Base-by-base conservation (phyloP, 2,888 invertebrate species). In the Tiphia femorata region DNA sequence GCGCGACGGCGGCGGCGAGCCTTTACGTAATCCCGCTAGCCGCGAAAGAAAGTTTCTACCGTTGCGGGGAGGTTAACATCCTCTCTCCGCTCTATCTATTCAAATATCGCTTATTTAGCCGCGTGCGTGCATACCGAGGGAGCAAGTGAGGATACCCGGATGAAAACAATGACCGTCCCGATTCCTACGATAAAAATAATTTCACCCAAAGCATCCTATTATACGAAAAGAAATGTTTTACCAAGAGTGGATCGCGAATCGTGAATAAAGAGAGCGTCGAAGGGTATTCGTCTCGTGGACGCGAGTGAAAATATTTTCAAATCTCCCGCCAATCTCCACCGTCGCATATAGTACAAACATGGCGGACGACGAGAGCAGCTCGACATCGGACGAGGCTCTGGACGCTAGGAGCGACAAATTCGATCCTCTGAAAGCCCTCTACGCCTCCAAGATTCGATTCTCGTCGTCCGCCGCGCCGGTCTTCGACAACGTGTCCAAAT, bases 401-500 rank as follows among this genome's bases (percentile, higher is more conserved):
- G 87, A 91, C 71, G 83, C 86, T 44, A 83, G 76, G 30, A 89
- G 88, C 77, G 85, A 85, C 5, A 76, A 84, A 43, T 94, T 92
- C 70, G 88, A 94, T 84, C 90, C 94, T 0, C 30, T 92, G 1
- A 89, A 89, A 76, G 92, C 90, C 0, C 82, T 94, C 10, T 90
- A 90, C 67, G 87, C 89, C 0, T 65, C 85, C 0, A 87, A 87
- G 67, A 73, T 87, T 0, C 83, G 83, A 51, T 70, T 89, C 12
- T 90, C 90, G 0, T 83, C 86, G 2, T 77, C 86, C 14, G 84
- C 86, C 55, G 91, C 92, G 0, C 88, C 88, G 19, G 65, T 85
- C 49, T 91, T 88, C 72, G 92, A 94, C 78, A 94, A 92, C 79
- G 61, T 94, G 49, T 85, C 86, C 1, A 89, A 88, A 70, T 93